Evolutionary conservation across 2,888 invertebrate genomes (phyloP).

Genomic region (Lucinisca nassula): DNA sequence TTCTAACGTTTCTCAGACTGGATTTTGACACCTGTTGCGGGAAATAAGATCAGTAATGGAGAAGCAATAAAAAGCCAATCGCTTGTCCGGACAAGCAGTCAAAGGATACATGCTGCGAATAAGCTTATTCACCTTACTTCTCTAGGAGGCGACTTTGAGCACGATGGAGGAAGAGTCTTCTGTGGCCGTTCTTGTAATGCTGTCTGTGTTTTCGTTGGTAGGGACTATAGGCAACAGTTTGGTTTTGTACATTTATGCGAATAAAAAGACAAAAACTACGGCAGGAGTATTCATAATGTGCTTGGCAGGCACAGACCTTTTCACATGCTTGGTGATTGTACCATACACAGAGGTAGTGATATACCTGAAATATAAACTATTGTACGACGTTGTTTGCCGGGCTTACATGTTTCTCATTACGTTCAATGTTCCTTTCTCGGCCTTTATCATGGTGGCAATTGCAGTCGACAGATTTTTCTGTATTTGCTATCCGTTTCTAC

Average conservation of each 20-base stretch:
- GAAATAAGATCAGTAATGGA: too few species aligned
- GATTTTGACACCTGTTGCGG: too few species aligned
- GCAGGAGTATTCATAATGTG: constrained; percentile 84
- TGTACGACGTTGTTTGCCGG: constrained; percentile 80
- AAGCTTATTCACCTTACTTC: too few species aligned
- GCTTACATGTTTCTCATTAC: constrained; percentile 85
- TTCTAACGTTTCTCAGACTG: too few species aligned
- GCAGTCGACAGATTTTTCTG: constrained; percentile 84
- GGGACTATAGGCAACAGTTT: constrained; percentile 85
- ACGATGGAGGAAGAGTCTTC: constrained; percentile 61
- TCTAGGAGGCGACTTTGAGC: too few species aligned
- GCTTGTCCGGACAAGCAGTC: too few species aligned
- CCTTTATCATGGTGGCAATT: constrained; percentile 85
- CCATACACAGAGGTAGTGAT: constrained; percentile 82
- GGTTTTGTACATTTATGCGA: constrained; percentile 85
- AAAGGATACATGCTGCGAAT: too few species aligned
- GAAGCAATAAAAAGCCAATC: too few species aligned
- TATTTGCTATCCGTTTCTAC: constrained; percentile 85
- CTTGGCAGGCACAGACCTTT: constrained; percentile 82
- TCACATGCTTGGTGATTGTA: constrained; percentile 80
- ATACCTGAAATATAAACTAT: constrained; percentile 73
- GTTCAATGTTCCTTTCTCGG: constrained; percentile 84
- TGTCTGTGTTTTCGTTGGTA: constrained; percentile 81
- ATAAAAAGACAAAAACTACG: constrained; percentile 80
- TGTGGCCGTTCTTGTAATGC: constrained; percentile 75